Evolutionary conservation across 2,797 vertebrate species (phyloP), one percentile per base, ranked within the genome.

Genomic region (Phoeniculus purpureus): DNA sequence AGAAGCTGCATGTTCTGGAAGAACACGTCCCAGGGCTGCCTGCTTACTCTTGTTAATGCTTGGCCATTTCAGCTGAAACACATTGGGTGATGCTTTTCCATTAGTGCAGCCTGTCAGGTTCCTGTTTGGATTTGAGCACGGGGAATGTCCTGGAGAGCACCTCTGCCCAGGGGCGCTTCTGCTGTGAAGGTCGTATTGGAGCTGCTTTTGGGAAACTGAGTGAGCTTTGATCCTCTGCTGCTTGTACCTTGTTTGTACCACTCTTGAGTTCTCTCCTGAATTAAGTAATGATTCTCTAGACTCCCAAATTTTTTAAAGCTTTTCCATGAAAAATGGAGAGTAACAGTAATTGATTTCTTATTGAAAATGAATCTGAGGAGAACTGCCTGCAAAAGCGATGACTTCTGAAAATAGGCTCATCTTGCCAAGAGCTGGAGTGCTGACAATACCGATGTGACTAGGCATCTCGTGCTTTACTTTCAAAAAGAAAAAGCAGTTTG

Each of bases 401-500:
- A 59, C 71, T 93, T 23, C 74, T 84, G 74, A 88, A 66, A 92
- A 60, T 0, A 1, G 40, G 17, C 83, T 79, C 45, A 43, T 92
- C 91, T 79, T 75, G 85, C 91, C 87, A 89, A 83, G 80, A 81
- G 81, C 45, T 60, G 52, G 77, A 79, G 83, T 3, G 15, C 3
- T 90, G 77, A 91, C 80, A 83, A 71, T 64, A 29, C 89, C 47
- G 23, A 21, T 86, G 71, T 92, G 92, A 87, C 81, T 85, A 83
- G 90, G 70, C 81, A 80, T n/a, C 73, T 67, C 10, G 4, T 56
- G 67, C 84, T 87, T 70, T 76, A 17, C 32, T 64, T 89, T 11
- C 0, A 3, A 10, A 81, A 74, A 45, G 64, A 37, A 56, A 81
- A 82, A 78, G 15, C 56, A 79, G 52, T 64, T 84, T 43, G 32